These are phyloP conservation scores for Eilema sororculum DNA, from an alignment of 2,888 invertebrate genomes.

Conservation along the genomic window DNA sequence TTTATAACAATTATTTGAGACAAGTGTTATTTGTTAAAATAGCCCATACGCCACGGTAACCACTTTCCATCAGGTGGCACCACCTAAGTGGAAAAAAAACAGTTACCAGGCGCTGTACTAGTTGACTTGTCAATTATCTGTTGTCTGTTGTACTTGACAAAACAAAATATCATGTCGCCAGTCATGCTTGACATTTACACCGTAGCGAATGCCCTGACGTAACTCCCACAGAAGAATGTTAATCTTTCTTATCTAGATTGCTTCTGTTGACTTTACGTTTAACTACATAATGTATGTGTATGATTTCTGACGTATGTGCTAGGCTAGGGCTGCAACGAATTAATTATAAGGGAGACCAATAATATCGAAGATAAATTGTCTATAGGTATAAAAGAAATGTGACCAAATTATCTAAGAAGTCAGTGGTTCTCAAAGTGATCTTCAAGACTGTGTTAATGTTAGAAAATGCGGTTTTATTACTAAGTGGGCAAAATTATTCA, in stretches of 20 bases:
- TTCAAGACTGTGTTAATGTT: too few relatives aligned
- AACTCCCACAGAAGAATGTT: constrained; percentile 31
- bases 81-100: too few relatives aligned
- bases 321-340: not conserved
- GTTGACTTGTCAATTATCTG: constrained; percentile 36
- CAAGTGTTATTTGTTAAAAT: not conserved
- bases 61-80: too few relatives aligned
- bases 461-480: too few relatives aligned
- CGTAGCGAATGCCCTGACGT: constrained; percentile 29
- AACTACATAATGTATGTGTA: constrained; percentile 21
- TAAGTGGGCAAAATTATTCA: too few relatives aligned
- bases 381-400: too few relatives aligned
- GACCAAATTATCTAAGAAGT: too few relatives aligned
- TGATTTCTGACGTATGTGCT: not conserved
- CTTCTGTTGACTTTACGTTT: constrained; percentile 20
- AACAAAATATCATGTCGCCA: constrained; percentile 41
- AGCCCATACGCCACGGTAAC: too few relatives aligned
- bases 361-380: too few relatives aligned
- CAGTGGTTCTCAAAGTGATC: too few relatives aligned
- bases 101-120: constrained; percentile 27
- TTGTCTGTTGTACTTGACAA: constrained; percentile 29
- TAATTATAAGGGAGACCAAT: not conserved
- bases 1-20: too few relatives aligned
- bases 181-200: constrained; percentile 24
- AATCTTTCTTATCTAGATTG: constrained; percentile 42